phyloP scores from a whole-genome alignment of 2,888 invertebrate species.

The Ctenicera cuprea region DNA sequence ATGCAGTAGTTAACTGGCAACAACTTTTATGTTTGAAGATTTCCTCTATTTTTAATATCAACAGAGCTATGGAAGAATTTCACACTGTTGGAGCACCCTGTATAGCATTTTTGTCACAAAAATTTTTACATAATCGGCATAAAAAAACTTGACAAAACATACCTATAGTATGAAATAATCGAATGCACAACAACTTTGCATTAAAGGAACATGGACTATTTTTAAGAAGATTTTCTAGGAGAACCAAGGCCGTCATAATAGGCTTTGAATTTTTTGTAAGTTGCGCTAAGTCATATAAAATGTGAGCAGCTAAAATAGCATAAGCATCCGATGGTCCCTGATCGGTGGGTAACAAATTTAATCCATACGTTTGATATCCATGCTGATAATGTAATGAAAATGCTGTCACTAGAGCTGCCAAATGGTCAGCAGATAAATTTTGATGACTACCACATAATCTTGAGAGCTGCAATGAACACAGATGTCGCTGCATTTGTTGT shows the following conservation, averaged over 20 bases:
- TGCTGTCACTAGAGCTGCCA: slow-evolving; percentile 77
- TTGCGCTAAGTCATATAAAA: slow-evolving; percentile 77
- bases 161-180: slow-evolving; percentile 87
- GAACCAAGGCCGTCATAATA: slow-evolving; percentile 79
- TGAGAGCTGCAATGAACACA: slow-evolving; percentile 85
- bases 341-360: slow-evolving; percentile 80
- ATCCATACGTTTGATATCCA: slow-evolving; percentile 75
- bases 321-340: slow-evolving; percentile 88
- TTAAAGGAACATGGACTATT: slow-evolving; percentile 93
- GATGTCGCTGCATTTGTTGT: slow-evolving; percentile 88
- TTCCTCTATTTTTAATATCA: no score
- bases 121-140: no score
- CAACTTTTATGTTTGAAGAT: no score
- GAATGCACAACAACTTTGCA: slow-evolving; percentile 88
- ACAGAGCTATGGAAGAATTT: no score
- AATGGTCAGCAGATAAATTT: slow-evolving; percentile 74
- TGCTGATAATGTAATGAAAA: slow-evolving; percentile 81
- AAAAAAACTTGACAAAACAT: slow-evolving; percentile 4
- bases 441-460: slow-evolving; percentile 83
- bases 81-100: no score
- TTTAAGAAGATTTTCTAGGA: slow-evolving; percentile 84
- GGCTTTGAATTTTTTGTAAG: slow-evolving; percentile 75
- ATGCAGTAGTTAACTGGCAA: no score
- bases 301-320: slow-evolving; percentile 85
- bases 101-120: no score